Conservation (phyloP, 2,888 invertebrate species). For the Drosophila austrosaltans region DNA sequence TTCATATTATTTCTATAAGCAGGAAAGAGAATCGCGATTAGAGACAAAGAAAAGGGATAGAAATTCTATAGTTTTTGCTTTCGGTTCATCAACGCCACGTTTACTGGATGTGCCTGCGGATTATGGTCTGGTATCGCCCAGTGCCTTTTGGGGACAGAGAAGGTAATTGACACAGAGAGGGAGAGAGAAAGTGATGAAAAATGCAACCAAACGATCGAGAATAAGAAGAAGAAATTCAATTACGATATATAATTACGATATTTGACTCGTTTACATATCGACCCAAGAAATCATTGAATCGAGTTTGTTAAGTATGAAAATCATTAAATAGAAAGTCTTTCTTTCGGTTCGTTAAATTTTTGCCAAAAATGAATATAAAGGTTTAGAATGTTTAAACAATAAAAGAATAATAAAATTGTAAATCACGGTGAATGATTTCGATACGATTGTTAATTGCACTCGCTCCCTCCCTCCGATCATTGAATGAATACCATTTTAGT, state of each 20-base stretch:
- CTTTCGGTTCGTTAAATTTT: constrained; percentile 2
- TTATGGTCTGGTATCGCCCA: constrained; percentile 85
- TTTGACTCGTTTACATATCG: no score
- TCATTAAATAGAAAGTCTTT: background rate
- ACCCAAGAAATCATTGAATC: background rate
- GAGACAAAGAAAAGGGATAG: constrained; percentile 92
- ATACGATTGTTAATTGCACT: background rate
- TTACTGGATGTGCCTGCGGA: constrained; percentile 91
- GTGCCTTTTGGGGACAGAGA: constrained; percentile 91
- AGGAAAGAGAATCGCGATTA: constrained; percentile 91
- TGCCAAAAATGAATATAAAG: background rate
- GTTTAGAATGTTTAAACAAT: background rate
- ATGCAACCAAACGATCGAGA: background rate
- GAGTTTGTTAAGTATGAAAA: background rate
- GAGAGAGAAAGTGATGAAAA: background rate
- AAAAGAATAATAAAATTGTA: background rate
- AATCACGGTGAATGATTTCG: background rate
- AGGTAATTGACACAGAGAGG: constrained; percentile 84
- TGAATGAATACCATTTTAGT: background rate
- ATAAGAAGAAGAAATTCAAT: constrained; percentile 5
- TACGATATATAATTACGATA: no score
- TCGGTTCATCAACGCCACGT: constrained; percentile 95
- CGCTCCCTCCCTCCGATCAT: background rate
- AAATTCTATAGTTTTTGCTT: constrained; percentile 91
- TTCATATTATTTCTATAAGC: background rate